Conservation (phyloP, 2,797 vertebrate species). For the Rhinophrynus dorsalis region DNA sequence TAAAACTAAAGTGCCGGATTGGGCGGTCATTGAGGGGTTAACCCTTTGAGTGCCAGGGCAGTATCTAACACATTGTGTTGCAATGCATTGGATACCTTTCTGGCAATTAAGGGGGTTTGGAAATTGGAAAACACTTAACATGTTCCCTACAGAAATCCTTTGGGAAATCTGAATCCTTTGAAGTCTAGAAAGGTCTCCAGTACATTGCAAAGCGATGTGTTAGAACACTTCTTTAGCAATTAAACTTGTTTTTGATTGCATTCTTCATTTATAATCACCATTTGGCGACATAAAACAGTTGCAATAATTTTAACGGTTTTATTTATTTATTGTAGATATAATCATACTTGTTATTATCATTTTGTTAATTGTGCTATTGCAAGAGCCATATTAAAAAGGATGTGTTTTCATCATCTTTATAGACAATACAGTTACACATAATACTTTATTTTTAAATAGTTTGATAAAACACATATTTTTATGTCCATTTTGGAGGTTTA, state of each 20-base stretch:
- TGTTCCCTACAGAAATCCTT: not conserved
- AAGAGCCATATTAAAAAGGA: conserved; percentile 27
- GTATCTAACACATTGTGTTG: too few relatives aligned
- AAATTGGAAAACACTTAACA: conserved; percentile 15
- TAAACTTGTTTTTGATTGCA: conserved; percentile 36
- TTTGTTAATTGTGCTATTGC: conserved; percentile 13
- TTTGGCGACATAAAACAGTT: conserved; percentile 15
- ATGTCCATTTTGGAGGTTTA: too few relatives aligned
- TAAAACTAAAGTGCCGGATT: too few relatives aligned
- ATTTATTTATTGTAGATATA: conserved; percentile 15
- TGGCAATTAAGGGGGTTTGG: too few relatives aligned
- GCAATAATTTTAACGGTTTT: conserved; percentile 20
- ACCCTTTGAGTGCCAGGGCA: too few relatives aligned
- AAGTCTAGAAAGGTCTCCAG: too few relatives aligned
- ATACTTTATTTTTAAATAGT: too few relatives aligned
- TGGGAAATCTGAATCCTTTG: conserved; percentile 13
- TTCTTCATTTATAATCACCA: conserved; percentile 24
- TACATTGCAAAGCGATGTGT: too few relatives aligned
- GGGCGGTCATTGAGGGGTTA: too few relatives aligned
- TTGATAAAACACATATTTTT: too few relatives aligned
- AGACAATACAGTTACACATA: too few relatives aligned
- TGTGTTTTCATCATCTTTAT: not conserved
- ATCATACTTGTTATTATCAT: not conserved
- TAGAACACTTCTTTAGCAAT: conserved; percentile 28
- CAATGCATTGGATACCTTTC: too few relatives aligned